These are phyloP conservation scores for Ceratosolen fusciceps DNA, from an alignment of 1,140 invertebrate species.

Conservation along the genomic window DNA sequence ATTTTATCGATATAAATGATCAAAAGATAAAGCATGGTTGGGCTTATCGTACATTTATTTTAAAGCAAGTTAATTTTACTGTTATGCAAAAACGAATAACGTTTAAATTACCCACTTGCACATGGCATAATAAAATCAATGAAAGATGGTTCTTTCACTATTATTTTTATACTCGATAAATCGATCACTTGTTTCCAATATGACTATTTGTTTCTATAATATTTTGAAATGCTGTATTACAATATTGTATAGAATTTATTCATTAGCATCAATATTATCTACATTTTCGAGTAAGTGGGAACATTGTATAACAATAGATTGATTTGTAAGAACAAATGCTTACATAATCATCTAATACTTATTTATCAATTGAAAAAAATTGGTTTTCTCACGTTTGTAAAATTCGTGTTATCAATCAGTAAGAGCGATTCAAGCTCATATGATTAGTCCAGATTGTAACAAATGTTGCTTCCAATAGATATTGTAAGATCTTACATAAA, in stretches of 20 bases:
- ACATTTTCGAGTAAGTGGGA: neutral
- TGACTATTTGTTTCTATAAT: neutral
- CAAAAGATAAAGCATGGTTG: neutral
- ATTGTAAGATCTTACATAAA: constrained; percentile 37
- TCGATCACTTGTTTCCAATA: neutral
- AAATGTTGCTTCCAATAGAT: constrained; percentile 43
- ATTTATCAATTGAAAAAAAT: neutral
- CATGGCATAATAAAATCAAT: neutral
- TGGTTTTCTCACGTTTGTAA: neutral
- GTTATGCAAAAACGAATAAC: neutral
- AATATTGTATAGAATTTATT: neutral
- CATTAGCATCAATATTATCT: neutral
- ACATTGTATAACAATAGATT: no score
- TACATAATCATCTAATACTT: no score
- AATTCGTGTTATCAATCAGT: neutral
- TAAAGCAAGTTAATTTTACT: constrained; percentile 7
- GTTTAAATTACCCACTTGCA: neutral
- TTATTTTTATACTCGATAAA: constrained; percentile 26
- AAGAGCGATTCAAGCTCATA: neutral
- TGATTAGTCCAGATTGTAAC: constrained; percentile 17
- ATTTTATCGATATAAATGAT: constrained; percentile 33
- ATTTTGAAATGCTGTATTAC: neutral
- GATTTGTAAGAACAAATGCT: neutral
- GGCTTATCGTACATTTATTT: constrained; percentile 21
- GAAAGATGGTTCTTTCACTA: constrained; percentile 4